Percentiles rank a stretch among this genome's conserved stretches.
Conservation (phyloP, 2,113 vertebrate species). For the Cepphus grylle region DNA sequence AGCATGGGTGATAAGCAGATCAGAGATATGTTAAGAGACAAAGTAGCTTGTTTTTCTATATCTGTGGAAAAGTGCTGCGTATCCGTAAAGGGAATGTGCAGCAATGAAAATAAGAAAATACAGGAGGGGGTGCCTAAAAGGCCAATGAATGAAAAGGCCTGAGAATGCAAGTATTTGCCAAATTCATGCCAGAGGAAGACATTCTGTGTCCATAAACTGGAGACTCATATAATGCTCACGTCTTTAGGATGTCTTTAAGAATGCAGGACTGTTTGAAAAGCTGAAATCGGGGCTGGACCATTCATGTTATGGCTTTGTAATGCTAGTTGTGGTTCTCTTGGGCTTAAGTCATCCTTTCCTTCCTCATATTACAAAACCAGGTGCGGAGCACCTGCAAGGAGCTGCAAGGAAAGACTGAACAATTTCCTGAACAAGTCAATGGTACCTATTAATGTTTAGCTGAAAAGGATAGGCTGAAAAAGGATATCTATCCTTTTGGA, state of each 20-base stretch:
- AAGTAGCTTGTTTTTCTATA: background rate
- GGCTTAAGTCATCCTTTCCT: background rate
- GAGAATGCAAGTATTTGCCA: background rate
- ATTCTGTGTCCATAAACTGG: background rate
- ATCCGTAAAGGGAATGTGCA: background rate
- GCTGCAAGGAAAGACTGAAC: background rate
- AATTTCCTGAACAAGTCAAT: background rate
- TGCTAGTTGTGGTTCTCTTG: background rate
- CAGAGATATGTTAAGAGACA: background rate
- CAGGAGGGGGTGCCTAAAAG: background rate
- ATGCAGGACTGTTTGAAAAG: background rate
- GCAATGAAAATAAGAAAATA: background rate
- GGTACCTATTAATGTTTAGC: background rate
- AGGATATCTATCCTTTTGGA: background rate
- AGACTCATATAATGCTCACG: fast-evolving
- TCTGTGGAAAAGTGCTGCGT: background rate
- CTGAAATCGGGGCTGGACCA: background rate
- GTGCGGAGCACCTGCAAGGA: background rate
- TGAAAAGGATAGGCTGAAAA: background rate
- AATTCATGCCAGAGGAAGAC: background rate
- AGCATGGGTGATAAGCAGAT: background rate
- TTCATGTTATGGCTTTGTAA: background rate
- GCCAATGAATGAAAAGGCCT: background rate
- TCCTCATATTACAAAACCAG: background rate
- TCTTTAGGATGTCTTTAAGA: background rate